Percentiles rank a stretch among this genome's conserved stretches.
Conservation (phyloP, 2,113 vertebrate genomes). For the Anhinga rufa region DNA sequence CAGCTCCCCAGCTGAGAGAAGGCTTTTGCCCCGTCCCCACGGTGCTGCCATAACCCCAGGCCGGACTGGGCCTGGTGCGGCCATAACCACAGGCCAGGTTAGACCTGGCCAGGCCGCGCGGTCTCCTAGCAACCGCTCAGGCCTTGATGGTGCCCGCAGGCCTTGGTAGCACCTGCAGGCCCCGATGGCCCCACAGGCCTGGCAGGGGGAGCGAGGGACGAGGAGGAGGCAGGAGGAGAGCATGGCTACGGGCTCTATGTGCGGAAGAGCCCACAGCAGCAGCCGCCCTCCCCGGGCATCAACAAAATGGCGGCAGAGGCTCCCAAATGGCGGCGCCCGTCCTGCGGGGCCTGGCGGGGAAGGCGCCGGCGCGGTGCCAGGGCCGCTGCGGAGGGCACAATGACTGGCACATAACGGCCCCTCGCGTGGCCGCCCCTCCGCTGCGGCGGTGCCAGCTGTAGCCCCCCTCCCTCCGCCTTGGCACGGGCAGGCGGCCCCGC, state of each 20-base stretch:
- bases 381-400: conserved; percentile 1
- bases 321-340: conserved; percentile 39
- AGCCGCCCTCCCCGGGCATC: background rate
- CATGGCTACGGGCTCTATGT: fast-evolving
- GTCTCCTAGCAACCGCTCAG: fast-evolving
- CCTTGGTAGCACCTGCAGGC: background rate
- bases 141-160: fast-evolving
- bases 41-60: background rate
- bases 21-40: fast-evolving
- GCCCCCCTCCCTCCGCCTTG: conserved; percentile 31
- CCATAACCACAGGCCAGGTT: fast-evolving
- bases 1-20: too few species aligned
- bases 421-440: background rate
- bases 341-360: background rate
- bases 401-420: conserved; percentile 60
- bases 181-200: fast-evolving
- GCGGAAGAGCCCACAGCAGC: fast-evolving
- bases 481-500: conserved; percentile 48
- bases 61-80: fast-evolving
- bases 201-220: fast-evolving
- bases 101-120: fast-evolving
- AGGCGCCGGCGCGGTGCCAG: background rate
- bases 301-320: conserved; percentile 31
- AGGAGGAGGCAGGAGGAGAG: background rate
- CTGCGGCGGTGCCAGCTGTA: conserved; percentile 55